A percentile compares a stretch with the other conserved stretches of the same genome.
phyloP scores from a whole-genome alignment of 2,797 vertebrate genomes.

The Pipistrellus pygmaeus region DNA sequence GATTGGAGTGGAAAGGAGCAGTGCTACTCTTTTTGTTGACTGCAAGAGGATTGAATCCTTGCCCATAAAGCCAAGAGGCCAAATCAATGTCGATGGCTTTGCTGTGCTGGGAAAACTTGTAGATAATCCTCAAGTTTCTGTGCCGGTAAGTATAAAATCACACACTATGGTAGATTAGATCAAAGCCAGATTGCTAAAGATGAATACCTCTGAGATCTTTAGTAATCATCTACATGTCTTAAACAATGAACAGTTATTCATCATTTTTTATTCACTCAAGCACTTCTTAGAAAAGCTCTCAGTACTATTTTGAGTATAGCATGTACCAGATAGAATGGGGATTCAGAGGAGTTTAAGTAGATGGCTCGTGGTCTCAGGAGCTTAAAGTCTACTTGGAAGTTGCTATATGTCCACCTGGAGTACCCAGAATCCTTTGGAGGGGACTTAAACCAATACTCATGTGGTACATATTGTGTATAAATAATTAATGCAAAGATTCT shows the following conservation, averaged over 20 bases:
- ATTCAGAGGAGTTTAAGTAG: background rate
- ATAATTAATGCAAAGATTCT: background rate
- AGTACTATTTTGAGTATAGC: background rate
- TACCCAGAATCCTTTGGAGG: conserved; percentile 9
- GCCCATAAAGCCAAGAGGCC: conserved; percentile 87
- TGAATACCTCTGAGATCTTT: background rate
- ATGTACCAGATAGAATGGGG: background rate
- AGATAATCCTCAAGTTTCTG: conserved; percentile 90
- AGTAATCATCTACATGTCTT: background rate
- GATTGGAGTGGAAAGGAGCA: conserved; percentile 89
- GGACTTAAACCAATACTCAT: background rate
- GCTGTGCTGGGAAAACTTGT: conserved; percentile 93
- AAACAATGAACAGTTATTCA: background rate
- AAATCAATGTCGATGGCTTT: conserved; percentile 90
- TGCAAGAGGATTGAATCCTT: conserved; percentile 90
- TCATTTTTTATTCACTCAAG: background rate
- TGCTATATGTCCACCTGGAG: background rate
- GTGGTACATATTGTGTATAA: background rate
- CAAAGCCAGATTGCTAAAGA: background rate
- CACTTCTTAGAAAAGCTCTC: background rate
- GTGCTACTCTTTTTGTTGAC: conserved; percentile 91
- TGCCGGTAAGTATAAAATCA: conserved; percentile 90
- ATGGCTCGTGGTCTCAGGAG: background rate
- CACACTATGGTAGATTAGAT: background rate
- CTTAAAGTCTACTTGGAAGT: background rate